Percentiles rank a stretch among this genome's conserved stretches.
These are phyloP conservation scores for Neomonachus schauinslandi DNA, from an alignment of 2,113 vertebrate genomes.

Conservation along the genomic window DNA sequence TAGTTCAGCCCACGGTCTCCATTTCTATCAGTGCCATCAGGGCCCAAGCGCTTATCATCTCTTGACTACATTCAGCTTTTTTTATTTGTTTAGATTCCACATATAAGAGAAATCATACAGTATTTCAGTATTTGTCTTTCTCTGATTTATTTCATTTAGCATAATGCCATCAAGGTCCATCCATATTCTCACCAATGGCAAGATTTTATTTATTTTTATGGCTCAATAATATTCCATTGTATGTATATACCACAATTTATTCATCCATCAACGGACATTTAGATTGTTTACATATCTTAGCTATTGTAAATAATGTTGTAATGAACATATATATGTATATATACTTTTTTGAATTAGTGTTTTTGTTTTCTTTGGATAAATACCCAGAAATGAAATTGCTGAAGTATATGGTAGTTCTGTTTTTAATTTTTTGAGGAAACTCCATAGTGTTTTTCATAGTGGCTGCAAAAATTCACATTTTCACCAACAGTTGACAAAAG, in stretches of 20 bases:
- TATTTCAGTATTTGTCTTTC: background rate
- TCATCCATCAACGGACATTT: background rate
- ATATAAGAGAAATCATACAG: background rate
- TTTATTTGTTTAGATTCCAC: background rate
- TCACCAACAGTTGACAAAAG: background rate
- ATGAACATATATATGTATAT: background rate
- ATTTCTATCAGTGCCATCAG: background rate
- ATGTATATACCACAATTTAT: background rate
- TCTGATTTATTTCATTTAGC: background rate
- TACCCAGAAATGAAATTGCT: background rate
- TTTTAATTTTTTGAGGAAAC: background rate
- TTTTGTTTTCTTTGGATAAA: background rate
- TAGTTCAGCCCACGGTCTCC: background rate
- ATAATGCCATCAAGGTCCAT: background rate
- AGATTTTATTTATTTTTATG: background rate
- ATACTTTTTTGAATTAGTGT: background rate
- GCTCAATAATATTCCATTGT: background rate
- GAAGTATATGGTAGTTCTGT: background rate
- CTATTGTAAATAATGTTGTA: background rate
- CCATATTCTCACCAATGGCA: background rate
- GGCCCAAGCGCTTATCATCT: background rate
- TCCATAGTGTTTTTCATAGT: background rate
- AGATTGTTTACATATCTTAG: background rate
- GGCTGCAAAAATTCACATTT: background rate
- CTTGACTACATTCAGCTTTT: background rate